A percentile compares a stretch with the other conserved stretches of the same genome.
Evolutionary conservation across 2,113 vertebrate species (phyloP).

Genomic region (Pelodiscus sinensis): DNA sequence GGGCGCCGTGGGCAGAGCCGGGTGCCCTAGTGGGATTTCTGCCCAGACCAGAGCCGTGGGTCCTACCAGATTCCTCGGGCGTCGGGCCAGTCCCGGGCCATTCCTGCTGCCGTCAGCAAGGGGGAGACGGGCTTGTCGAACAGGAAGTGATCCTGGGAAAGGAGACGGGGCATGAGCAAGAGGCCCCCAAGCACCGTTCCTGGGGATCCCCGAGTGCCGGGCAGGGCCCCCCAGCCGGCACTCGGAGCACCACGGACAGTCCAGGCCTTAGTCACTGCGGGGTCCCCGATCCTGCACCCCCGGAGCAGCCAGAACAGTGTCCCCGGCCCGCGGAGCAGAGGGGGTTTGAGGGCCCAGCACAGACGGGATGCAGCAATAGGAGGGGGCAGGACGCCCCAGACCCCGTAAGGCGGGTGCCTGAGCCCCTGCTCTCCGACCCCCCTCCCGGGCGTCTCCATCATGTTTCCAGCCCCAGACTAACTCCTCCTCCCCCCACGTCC

Average conservation of each 20-base stretch:
- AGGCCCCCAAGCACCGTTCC: background rate
- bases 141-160: conserved; percentile 85
- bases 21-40: background rate
- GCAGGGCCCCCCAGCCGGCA: background rate
- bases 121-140: conserved; percentile 89
- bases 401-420: too few relatives aligned
- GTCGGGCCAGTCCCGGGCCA: conserved; percentile 90
- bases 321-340: too few relatives aligned
- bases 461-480: too few relatives aligned
- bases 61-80: conserved; percentile 87
- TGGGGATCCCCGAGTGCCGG: background rate
- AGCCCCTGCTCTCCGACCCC: too few relatives aligned
- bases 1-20: background rate
- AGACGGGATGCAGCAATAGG: too few relatives aligned
- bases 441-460: too few relatives aligned
- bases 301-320: too few relatives aligned
- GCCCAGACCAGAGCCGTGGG: background rate
- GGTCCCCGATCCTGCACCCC: too few relatives aligned
- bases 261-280: background rate
- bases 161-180: background rate
- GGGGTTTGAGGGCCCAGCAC: too few relatives aligned
- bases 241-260: background rate
- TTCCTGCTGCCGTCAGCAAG: conserved; percentile 84
- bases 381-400: too few relatives aligned
- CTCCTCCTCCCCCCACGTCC: too few relatives aligned